phyloP scores from a whole-genome alignment of 2,797 vertebrate genomes.

The Threskiornis aethiopicus region DNA sequence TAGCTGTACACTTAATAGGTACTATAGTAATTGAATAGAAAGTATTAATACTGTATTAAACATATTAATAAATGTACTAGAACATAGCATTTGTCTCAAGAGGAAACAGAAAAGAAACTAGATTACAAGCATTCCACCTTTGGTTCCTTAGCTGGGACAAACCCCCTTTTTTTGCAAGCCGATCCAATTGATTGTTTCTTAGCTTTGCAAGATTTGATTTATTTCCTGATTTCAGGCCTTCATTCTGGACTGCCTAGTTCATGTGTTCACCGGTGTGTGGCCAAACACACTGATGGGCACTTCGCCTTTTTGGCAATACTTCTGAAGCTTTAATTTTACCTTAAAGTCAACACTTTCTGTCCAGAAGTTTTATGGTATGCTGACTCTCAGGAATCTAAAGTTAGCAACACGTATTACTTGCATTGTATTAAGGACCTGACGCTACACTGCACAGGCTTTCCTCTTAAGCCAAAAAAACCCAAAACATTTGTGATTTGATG shows the following conservation, averaged over 20 bases:
- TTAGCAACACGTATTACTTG: neutral
- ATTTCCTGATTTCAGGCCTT: neutral
- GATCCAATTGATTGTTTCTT: neutral
- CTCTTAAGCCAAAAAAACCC: neutral
- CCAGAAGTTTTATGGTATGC: neutral
- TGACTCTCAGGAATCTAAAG: neutral
- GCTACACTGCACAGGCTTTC: neutral
- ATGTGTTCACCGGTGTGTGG: neutral
- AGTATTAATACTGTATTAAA: neutral
- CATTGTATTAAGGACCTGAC: neutral
- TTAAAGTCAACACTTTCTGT: neutral
- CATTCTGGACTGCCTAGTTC: neutral
- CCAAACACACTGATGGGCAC: neutral
- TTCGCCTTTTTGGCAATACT: neutral
- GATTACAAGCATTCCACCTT: neutral
- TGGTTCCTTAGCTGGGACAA: neutral
- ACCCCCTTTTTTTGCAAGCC: neutral
- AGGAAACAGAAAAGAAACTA: neutral
- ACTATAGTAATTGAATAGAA: neutral
- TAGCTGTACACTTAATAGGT: neutral
- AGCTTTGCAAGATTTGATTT: neutral
- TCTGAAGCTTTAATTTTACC: conserved; percentile 3
- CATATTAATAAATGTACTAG: neutral
- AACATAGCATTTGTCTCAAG: neutral
- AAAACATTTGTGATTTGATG: neutral